Base-by-base conservation (phyloP, 2,797 vertebrate species). In the Pristis pectinata region DNA sequence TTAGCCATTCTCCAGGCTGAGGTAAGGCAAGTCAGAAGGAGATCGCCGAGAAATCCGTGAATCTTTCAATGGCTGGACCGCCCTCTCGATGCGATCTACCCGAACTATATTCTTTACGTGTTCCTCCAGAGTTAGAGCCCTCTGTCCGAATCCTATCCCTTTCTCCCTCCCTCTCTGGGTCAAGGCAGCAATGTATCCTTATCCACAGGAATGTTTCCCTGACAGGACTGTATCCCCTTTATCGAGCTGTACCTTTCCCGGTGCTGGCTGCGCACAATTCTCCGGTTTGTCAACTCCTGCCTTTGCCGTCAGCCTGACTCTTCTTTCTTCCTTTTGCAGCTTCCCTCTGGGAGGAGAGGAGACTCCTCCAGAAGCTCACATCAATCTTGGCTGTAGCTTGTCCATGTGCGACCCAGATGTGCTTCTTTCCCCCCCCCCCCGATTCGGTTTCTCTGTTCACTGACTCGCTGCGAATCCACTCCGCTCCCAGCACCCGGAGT, bases 1-100 rank as follows among this genome's bases (percentile, higher is more conserved):
- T 91, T 91, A 91, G 87, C 87, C 87, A 91, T 91, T 41, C 87
- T 91, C 87, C 87, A 67, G 87, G 61, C 87, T 24, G 61, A 87
- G 83, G 49, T 13, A 85, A 89, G 56, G 19, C 37, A 41, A 91
- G 87, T 64, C 87, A 59, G 83, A 87, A 87, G 83, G 87, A 37
- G 87, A 64, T 91, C 56, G 61, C 87, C 15, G 87, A 10, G 87
- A 91, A 67, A 91, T 41, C 19, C 64, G 87, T 24, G 87, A 37
- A 91, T 91, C 61, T 64, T 61, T 91, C 59, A 91, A 41, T 67
- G n/a, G 34, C 83, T 59, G 53, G 83, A 3, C 17, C 83, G 30
- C 56, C 37, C 59, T 64, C 59, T 67, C 19, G 61, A 24, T 24
- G 37, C 34, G 13, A 56, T 59, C 83, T 59, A 53, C 67, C n/a